Base-by-base conservation (phyloP, 2,113 vertebrate species). In the Phasianus colchicus region DNA sequence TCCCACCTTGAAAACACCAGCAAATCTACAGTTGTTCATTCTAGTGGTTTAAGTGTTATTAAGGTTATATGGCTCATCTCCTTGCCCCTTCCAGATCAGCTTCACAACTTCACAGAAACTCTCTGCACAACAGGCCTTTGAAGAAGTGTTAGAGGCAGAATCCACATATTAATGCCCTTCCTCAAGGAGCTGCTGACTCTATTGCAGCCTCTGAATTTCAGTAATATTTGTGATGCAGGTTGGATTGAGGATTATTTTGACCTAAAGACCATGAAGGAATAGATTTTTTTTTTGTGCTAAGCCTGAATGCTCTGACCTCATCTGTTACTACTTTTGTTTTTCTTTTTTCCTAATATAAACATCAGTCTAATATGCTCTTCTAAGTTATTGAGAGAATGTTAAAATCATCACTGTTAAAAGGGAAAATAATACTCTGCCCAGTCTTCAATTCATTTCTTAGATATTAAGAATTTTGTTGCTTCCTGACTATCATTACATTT, bases 111-210 rank as follows among this genome's bases (percentile, higher is more conserved):
- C 91, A 85, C 25, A 85, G 78, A 70, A 82, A 75, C 63, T 79
- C 52, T 43, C 60, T 43, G 71, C 48, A 77, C 21, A 83, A 66
- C 29, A 67, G 45, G 36, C 48, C 63, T 93, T 91, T 91, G 72
- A 92, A 87, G 63, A 48, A 85, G 42, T 64, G 60, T 92, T 87
- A 91, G 63, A 76, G 34, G 30, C 50, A 77, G 36, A 87, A 91
- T 91, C 14, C 42, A 72, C 18, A 75, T 64, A 40, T 66, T 92
- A 94, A 73, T 86, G 22, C 38, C 89, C 87, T 17, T 58, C 78
- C 74, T 92, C 48, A 45, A 82, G 77, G 71, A 83, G 32, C 45
- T 82, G 32, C 34, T 91, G 85, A 63, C 45, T 76, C 16, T 89
- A 5, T 20, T 85, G 32, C 66, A 71, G 66, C 42, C 48, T 78